Conservation (phyloP, 2,888 invertebrate species). For the Xestobium rufovillosum region DNA sequence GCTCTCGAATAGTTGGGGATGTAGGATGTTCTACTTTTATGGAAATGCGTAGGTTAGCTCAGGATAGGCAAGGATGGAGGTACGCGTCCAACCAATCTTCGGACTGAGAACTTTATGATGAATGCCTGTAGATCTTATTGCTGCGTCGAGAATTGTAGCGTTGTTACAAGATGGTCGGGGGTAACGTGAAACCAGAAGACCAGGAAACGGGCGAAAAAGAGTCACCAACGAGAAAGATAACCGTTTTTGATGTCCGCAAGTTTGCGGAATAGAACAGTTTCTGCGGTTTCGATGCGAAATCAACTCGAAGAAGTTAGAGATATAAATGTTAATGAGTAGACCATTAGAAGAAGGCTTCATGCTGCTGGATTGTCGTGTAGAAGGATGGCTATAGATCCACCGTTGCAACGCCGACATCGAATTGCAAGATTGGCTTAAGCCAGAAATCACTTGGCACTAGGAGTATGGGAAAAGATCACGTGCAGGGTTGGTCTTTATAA, state of each 20-base stretch:
- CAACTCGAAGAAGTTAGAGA: constrained; percentile 18
- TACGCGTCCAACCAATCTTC: too few relatives aligned
- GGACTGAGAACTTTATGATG: too few relatives aligned
- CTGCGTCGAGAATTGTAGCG: too few relatives aligned
- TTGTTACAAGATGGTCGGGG: too few relatives aligned
- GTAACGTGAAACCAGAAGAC: constrained; percentile 16
- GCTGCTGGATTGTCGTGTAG: constrained; percentile 18
- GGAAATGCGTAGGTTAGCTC: too few relatives aligned
- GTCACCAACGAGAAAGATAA: constrained; percentile 17
- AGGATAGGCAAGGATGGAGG: too few relatives aligned
- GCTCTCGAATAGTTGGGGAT: too few relatives aligned
- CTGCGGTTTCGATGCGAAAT: constrained; percentile 18
- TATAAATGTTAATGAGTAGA: constrained; percentile 21
- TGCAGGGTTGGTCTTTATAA: too few relatives aligned
- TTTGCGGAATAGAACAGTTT: too few relatives aligned
- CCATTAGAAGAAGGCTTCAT: constrained; percentile 20
- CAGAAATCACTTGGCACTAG: constrained; percentile 16
- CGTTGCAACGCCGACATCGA: constrained; percentile 15
- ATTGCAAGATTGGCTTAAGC: constrained; percentile 13
- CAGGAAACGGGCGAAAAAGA: constrained; percentile 16
- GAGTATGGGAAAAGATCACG: constrained; percentile 12
- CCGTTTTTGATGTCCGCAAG: constrained; percentile 16
- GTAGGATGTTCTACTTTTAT: too few relatives aligned
- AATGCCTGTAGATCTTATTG: too few relatives aligned
- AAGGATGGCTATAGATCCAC: constrained; percentile 19